Evolutionary conservation across 2,888 invertebrate genomes (phyloP), one percentile per base, ranked within the genome.

Genomic region (Coenonympha arcania): DNA sequence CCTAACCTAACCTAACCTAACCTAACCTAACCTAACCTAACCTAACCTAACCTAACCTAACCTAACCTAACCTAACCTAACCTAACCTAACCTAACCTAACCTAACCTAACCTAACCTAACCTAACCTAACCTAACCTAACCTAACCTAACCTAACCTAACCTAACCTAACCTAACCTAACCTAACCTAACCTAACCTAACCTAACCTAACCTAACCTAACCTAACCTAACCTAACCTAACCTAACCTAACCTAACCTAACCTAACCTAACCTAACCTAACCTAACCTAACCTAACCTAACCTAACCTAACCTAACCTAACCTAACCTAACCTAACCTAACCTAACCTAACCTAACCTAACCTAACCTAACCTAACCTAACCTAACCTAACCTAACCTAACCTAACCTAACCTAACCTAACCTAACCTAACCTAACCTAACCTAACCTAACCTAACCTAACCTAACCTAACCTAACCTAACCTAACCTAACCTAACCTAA

Each of bases 101-200:
- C 58, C 55, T 56, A 54, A 56, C 52, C 54, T 58, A 54, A 58
- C 55, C 58, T 56, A 57, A 57, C 59, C 56, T 57, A 56, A 51
- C 55, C 54, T 55, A 58, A 54, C 55, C 54, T 52, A 55, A 55
- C 55, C 55, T 52, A 55, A 55, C 55, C 52, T 45, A 55, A 54
- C 54, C 54, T 54, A 56, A 52, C 56, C 56, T 56, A 56, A 56
- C 56, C 56, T 54, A 54, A 56, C 56, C 53, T 52, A 56, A 56
- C 52, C 54, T 54, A 53, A 58, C 52, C 56, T 56, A 56, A 56
- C 56, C 54, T 54, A 52, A 54, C 56, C 40, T 40, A 52, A 41
- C 56, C 43, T n/a, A n/a, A n/a, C n/a, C n/a, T n/a, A n/a, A n/a
- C n/a, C n/a, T n/a, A 52, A 56, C 52, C 54, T 51, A 48, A 56